A percentile compares a stretch with the other conserved stretches of the same genome.
Conservation (phyloP, 1,140 invertebrate species). For the Aphis gossypii region DNA sequence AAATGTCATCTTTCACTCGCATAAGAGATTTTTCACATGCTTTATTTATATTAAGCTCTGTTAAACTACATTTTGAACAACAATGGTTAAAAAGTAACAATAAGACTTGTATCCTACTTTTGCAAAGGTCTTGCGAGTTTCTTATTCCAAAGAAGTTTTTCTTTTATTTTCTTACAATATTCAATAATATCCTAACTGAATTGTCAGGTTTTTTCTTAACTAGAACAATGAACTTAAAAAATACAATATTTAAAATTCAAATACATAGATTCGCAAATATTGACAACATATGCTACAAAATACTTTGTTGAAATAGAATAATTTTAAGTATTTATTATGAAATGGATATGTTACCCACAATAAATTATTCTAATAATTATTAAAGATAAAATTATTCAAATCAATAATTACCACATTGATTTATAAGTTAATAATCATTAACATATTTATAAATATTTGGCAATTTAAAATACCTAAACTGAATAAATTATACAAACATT, state of each 20-base stretch:
- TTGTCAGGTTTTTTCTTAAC: not conserved
- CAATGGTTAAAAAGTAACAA: not conserved
- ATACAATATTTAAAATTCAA: not conserved
- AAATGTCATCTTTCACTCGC: not conserved
- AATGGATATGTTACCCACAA: not conserved
- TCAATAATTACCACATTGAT: too few species aligned
- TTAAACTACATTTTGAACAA: constrained; percentile 24
- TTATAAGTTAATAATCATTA: too few species aligned
- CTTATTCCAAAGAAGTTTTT: not conserved
- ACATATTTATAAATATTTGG: too few species aligned
- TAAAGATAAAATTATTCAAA: too few species aligned
- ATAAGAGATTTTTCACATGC: not conserved
- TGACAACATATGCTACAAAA: not conserved
- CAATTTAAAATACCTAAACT: not conserved
- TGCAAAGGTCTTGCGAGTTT: not conserved
- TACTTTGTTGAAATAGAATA: not conserved
- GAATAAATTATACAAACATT: not conserved
- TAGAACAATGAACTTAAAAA: not conserved
- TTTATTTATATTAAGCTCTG: not conserved
- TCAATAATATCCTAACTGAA: not conserved
- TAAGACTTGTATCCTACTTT: not conserved
- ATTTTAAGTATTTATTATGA: not conserved
- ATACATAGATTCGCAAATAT: not conserved
- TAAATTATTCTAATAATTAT: not conserved
- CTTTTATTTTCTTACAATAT: not conserved